Base-by-base conservation (phyloP, 2,797 vertebrate species). In the Enteromius unitaeniatus region DNA sequence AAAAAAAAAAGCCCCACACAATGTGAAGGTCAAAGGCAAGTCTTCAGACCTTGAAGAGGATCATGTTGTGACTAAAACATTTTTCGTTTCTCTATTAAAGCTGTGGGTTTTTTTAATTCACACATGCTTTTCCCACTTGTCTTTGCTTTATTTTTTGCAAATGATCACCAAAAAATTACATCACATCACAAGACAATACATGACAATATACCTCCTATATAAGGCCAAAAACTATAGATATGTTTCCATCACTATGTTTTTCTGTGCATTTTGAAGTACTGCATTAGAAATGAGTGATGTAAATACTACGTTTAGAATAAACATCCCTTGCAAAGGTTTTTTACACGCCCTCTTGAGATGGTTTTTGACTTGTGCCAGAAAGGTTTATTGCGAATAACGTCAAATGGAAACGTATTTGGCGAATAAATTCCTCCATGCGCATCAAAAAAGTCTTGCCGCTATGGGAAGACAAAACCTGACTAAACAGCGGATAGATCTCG, bases 191-290 rank as follows among this genome's bases (percentile, higher is more conserved):
- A 60, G 19, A 70, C 3, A 11, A 60, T 26, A 21, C 58, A 37
- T 45, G 37, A 58, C 21, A 58, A 58, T 23, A 11, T 58, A 26
- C 37, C 40, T 60, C 40, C 40, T 7, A 8, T 6, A 37, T 28
- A 77, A 45, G 58, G 47, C 75, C 75, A 77, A 23, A 62, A 62
- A 62, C 40, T 58, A 23, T 19, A 21, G 53, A 3, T 55, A 55
- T 11, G 21, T 58, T 58, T 58, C 21, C 21, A 58, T 58, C 21
- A 23, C 8, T 9, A 3, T 23, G 21, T n/a, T 58, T 55, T n/a
- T 55, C 3, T 11, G 9, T 3, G n/a, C 8, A 23, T n/a, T 58
- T 58, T 58, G 9, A 58, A 58, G 21, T 11, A 58, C 23, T 1
- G 4, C n/a, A 58, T 58, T n/a, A 23, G n/a, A 55, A 55, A 55